Evolutionary conservation across 2,113 vertebrate species (phyloP), one percentile per base, ranked within the genome.

Genomic region (Eurypyga helias): DNA sequence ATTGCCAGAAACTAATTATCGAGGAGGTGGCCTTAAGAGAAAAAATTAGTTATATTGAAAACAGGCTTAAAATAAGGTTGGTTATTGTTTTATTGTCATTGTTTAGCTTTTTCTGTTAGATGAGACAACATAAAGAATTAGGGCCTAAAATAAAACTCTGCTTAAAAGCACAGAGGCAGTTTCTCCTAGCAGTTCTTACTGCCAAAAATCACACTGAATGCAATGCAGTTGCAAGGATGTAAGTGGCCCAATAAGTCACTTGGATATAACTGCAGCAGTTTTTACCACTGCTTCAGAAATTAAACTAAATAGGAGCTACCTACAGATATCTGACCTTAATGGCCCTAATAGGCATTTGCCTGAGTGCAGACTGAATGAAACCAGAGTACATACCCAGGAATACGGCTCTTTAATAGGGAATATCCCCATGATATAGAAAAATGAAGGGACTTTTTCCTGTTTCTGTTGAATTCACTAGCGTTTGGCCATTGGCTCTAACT

Each of bases 1-100:
- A 90, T 91, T 61, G 41, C 66, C 41, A 90, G 75, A 90, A 96
- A 79, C n/a, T 80, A 91, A 87, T 91, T 79, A 69, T 51, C 19
- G 54, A 72, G 48, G 49, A 91, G 66, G 29, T 41, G 15, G 29
- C 23, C 34, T 55, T 85, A 69, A 89, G 65, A 78, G n/a, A 69
- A 88, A 90, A 85, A 72, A 4, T 10, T 67, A 52, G 28, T 62
- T 69, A 4, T n/a, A 45, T 52, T 69, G n/a, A 76, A 90, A 93
- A 52, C 10, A 45, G 10, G 16, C 41, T 94, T 76, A 36, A 93
- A 85, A 61, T n/a, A 69, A 67, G 7, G 11, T 19, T 61, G 29
- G 14, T 33, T 90, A 8, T 85, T 48, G 8, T 46, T 93, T 89
- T 76, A 64, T 87, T 75, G 38, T 48, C 16, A 52, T 8, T 83